Base-by-base conservation (phyloP, 1,140 invertebrate genomes). In the Zophobas atratus region DNA sequence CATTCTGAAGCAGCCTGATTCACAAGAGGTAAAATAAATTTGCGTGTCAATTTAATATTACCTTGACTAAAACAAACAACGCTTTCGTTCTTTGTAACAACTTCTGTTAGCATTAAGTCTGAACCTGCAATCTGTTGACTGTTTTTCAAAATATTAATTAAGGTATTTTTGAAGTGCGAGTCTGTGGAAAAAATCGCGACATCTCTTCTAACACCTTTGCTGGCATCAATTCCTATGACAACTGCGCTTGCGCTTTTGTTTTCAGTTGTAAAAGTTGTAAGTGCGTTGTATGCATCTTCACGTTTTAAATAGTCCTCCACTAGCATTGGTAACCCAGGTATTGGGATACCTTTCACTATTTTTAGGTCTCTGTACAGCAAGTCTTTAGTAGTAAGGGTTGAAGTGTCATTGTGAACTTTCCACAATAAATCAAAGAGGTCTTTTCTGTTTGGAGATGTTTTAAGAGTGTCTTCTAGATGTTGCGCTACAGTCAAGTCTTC, bases 11-110 rank as follows among this genome's bases (percentile, higher is more conserved):
- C 63, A 8, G 79, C 71, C 34, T 85, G 84, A 83, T 88, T 88
- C 76, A 92, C 83, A 73, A 92, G 86, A 38, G 91, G 91, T 73
- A 92, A 79, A 78, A 92, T 88, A 83, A 92, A 90, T 86, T 92
- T 92, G 38, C 91, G 86, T 33, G 90, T 89, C 34, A 87, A 86
- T 80, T 87, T 87, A 3, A 89, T 79, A 84, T 92, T 92, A 73
- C 84, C 82, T 78, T 91, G 90, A 33, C 84, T 80, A 70, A 90
- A 89, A 55, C 88, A 86, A 36, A 81, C 76, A 34, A 89, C 78
- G 83, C 82, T 76, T 75, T 70, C 32, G 70, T 80, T 75, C 82
- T 78, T 79, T 71, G 80, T 84, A 77, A 81, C 33, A 75, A 79
- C 70, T 85, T 84, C 76, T 71, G 84, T 79, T 84, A 84, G 78